phyloP scores from a whole-genome alignment of 2,888 invertebrate genomes.

The Ectemnius continuus region DNA sequence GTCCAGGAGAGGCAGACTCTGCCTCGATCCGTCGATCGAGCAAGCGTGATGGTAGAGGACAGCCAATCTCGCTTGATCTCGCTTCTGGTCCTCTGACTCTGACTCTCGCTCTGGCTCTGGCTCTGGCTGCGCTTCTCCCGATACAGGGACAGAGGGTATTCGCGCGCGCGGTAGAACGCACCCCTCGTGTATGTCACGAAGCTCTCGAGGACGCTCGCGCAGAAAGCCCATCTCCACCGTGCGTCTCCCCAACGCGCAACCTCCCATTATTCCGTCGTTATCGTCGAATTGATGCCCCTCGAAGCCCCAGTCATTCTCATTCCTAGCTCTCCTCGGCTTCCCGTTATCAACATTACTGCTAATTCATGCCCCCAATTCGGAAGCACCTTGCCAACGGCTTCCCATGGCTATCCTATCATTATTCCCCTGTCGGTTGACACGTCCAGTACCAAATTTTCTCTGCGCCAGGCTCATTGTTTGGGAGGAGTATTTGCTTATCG shows the following conservation, averaged over 20 bases:
- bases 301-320: neutral
- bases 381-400: too few species aligned
- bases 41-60: constrained; percentile 40
- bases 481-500: too few species aligned
- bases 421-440: too few species aligned
- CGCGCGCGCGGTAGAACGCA: constrained; percentile 57
- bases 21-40: constrained; percentile 11
- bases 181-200: constrained; percentile 46
- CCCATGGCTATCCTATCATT: too few species aligned
- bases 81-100: too few species aligned
- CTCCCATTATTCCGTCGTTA: constrained; percentile 36
- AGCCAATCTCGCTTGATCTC: constrained; percentile 20
- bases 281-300: neutral
- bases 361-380: neutral
- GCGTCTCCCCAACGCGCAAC: constrained; percentile 58
- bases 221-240: constrained; percentile 45
- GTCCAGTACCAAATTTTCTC: too few species aligned
- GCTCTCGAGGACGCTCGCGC: constrained; percentile 49
- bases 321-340: too few species aligned
- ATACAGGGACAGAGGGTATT: constrained; percentile 36
- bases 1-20: constrained; percentile 22
- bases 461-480: too few species aligned
- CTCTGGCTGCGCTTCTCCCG: constrained; percentile 47
- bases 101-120: neutral
- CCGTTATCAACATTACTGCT: neutral